Base-by-base conservation (phyloP, 2,888 invertebrate genomes). In the Frankliniella fusca region DNA sequence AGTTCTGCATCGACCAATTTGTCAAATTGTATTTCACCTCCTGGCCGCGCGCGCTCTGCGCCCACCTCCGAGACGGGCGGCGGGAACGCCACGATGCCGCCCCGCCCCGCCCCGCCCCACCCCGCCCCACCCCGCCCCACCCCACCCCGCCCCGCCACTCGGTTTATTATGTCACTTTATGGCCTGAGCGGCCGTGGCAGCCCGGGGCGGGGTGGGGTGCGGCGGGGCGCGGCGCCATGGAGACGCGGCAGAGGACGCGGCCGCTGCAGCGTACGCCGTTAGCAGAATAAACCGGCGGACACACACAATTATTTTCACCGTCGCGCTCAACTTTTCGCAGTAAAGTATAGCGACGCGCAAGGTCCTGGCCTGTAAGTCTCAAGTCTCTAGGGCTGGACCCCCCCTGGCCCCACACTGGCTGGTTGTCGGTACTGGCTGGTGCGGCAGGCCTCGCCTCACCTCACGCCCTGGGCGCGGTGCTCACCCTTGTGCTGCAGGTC, bases 401-500 rank as follows among this genome's bases (percentile, higher is more conserved):
- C 38, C 38, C 5, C 38, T 38, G 38, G 5, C 2, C 38, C 5
- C 3, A 5, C 38, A 3, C 38, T 38, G 38, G 38, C 38, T 38
- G 38, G 38, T 38, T 38, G 38, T 38, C 38, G 38, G 38, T 38
- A 38, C 38, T 38, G 38, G 38, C 38, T 38, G 38, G 38, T 38
- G 5, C 38, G 38, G 23, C 23, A 9, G 70, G 70, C 70, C 18
- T 23, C 70, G 70, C 23, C 23, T n/a, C n/a, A n/a, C n/a, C n/a
- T n/a, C n/a, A 18, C n/a, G 61, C 18, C 18, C 18, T 61, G 20
- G 15, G 7, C 61, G 61, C 61, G 20, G 65, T n/a, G 70, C 70
- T 70, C 70, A 70, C 70, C 70, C 70, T 70, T 70, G 70, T 70
- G 70, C 70, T 70, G 70, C 70, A 70, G 70, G 70, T 70, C 70